phyloP scores from a whole-genome alignment of 2,797 vertebrate species.

The Microhierax caerulescens region DNA sequence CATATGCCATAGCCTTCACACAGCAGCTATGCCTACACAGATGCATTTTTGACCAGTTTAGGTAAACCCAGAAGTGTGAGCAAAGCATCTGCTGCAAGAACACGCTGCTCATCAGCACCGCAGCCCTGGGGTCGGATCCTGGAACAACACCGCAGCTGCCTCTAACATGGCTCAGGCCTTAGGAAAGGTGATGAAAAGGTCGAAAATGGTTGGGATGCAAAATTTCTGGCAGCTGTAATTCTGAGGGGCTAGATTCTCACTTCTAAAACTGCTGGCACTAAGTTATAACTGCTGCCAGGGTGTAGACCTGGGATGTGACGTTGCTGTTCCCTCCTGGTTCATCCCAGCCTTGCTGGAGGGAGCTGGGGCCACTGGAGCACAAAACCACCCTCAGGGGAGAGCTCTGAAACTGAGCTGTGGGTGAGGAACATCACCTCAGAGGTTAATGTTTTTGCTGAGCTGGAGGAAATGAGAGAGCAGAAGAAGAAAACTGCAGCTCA shows the following conservation, averaged over 20 bases:
- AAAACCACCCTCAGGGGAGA: background rate
- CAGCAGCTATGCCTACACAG: background rate
- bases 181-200: background rate
- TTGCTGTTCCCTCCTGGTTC: background rate
- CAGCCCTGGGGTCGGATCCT: background rate
- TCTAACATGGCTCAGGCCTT: background rate
- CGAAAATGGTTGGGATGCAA: background rate
- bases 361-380: rapidly evolving
- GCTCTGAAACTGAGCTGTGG: background rate
- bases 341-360: background rate
- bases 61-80: background rate
- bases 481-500: background rate
- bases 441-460: rapidly evolving
- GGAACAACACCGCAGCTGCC: background rate
- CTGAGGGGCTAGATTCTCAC: rapidly evolving
- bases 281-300: background rate
- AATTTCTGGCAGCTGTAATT: background rate
- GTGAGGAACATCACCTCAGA: background rate
- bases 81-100: background rate
- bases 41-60: background rate
- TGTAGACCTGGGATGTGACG: background rate
- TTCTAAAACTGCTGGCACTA: background rate
- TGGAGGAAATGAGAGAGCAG: background rate
- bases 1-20: no score
- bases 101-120: rapidly evolving